Conservation (phyloP, 2,113 vertebrate species). For the Egretta garzetta region DNA sequence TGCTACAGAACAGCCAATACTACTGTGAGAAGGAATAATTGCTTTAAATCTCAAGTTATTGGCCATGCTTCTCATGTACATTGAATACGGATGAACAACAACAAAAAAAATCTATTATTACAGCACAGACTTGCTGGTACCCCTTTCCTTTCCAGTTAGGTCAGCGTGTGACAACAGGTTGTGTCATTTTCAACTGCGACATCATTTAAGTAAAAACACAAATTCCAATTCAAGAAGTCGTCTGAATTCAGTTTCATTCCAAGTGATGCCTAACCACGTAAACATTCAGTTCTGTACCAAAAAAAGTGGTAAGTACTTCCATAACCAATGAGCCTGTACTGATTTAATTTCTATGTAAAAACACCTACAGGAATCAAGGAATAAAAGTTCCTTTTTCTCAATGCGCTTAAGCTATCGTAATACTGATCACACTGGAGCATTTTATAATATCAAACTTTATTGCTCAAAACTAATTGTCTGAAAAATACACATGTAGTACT, state of each 20-base stretch:
- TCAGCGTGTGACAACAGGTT: background rate
- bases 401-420: background rate
- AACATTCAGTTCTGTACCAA: background rate
- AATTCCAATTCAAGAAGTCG: background rate
- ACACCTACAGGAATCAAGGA: background rate
- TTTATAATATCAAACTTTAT: conserved; percentile 79
- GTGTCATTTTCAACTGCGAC: background rate
- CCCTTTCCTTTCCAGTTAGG: background rate
- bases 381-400: background rate
- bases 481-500: conserved; percentile 71
- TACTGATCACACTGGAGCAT: conserved; percentile 25
- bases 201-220: background rate
- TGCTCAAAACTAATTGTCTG: conserved; percentile 75
- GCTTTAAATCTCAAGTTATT: background rate
- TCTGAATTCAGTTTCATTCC: background rate
- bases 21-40: background rate
- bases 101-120: background rate
- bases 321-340: background rate
- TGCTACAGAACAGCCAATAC: background rate
- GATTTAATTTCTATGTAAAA: background rate
- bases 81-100: background rate
- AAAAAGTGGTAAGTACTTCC: background rate
- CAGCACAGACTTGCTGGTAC: background rate
- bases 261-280: background rate
- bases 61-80: background rate